Evolutionary conservation across 2,113 vertebrate genomes (phyloP), one percentile per base, ranked within the genome.

Genomic region (Rattus norvegicus): DNA sequence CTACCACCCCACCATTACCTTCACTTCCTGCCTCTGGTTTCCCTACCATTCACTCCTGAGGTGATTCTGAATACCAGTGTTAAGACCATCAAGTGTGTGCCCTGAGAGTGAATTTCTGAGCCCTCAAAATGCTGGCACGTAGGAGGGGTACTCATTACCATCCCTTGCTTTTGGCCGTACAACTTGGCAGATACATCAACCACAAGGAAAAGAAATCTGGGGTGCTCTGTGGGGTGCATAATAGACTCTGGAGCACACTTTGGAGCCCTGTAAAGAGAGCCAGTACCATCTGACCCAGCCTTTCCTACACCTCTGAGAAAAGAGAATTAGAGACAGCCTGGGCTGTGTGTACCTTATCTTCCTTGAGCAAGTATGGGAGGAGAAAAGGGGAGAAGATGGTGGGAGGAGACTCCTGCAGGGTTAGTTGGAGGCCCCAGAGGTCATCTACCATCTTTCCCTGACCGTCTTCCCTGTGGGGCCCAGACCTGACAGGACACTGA

Each of bases 41-140:
- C 39, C n/a, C n/a, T 30, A 10, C 17, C 61, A 5, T 5, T 30
- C 6, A 3, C 26, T 24, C 56, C 69, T 17, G 26, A 43, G 39
- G 26, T 63, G 70, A 90, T 22, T 3, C 72, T 43, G 69, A 56
- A 30, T 43, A 17, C 2, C 52, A 72, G 52, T 19, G 2, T 33
- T 4, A 5, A 16, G 52, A 69, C 16, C 28, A 19, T 7, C 17
- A 5, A 1, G 0, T 11, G 12, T 9, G 26, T 24, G 43, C 63
- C 54, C 65, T n/a, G 52, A 0, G 19, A 30, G 12, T 19, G 39
- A 19, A 39, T 7, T 16, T 49, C 24, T 54, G 3, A 22, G 28
- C 70, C 20, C 59, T 30, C 36, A 1, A 5, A 2, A 0, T 11
- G 43, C 39, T 20, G 12, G 17, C 14, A 12, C 6, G 14, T 39